Percentiles rank a stretch among this genome's conserved stretches.
Evolutionary conservation across 2,797 vertebrate genomes (phyloP).

Genomic region (Cygnus olor): DNA sequence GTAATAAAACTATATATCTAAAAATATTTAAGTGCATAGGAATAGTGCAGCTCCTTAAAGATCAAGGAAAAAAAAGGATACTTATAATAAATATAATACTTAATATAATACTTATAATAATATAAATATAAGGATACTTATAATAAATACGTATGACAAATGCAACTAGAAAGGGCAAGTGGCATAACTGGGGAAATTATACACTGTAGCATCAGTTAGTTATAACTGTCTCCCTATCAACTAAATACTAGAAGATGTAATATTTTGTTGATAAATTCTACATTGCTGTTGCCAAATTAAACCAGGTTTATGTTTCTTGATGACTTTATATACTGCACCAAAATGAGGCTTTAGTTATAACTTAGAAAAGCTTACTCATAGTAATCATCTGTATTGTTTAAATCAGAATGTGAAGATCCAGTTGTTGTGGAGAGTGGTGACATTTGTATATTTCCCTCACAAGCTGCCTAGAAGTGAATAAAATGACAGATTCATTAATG

Average conservation of each 20-base stretch:
- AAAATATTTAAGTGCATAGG: background rate
- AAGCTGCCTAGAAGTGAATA: constrained; percentile 85
- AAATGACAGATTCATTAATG: background rate
- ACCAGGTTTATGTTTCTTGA: background rate
- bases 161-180: background rate
- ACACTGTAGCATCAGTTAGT: background rate
- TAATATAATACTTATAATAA: background rate
- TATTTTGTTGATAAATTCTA: background rate
- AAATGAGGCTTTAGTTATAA: background rate
- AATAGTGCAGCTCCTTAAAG: background rate
- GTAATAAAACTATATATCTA: background rate
- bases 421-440: constrained; percentile 75
- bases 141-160: background rate
- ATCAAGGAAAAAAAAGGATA: background rate
- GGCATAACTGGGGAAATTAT: background rate
- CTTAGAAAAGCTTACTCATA: constrained; percentile 80
- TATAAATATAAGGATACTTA: too few relatives aligned
- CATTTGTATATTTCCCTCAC: constrained; percentile 91
- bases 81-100: background rate
- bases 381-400: constrained; percentile 84
- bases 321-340: background rate
- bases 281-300: background rate
- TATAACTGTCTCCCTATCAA: background rate
- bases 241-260: background rate
- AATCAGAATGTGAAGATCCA: constrained; percentile 74